A percentile compares a stretch with the other conserved stretches of the same genome.
phyloP scores from a whole-genome alignment of 2,797 vertebrate species.

The Bradypus variegatus region DNA sequence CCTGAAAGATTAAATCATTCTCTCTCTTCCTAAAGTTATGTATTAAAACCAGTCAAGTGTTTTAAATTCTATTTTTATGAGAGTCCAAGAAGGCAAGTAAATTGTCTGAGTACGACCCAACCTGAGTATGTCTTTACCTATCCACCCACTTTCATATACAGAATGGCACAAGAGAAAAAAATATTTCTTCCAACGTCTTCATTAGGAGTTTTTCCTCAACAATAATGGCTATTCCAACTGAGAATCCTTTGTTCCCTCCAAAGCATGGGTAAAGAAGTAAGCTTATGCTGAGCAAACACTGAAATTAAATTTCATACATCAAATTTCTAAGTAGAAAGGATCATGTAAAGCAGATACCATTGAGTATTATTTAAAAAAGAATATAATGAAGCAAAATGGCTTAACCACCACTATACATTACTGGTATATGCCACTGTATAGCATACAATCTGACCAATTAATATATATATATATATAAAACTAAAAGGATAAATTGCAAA shows the following conservation, averaged over 20 bases:
- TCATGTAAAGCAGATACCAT: background rate
- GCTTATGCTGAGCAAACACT: background rate
- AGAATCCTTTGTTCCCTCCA: background rate
- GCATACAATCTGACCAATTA: background rate
- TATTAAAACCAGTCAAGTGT: background rate
- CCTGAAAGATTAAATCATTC: background rate
- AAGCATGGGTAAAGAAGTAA: background rate
- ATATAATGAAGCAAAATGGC: background rate
- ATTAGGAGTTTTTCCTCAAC: background rate
- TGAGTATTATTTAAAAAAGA: background rate
- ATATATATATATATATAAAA: background rate
- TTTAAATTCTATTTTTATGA: background rate
- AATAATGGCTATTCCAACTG: background rate
- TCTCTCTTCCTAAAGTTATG: background rate
- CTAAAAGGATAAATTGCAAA: background rate
- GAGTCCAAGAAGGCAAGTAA: background rate
- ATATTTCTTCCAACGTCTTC: background rate
- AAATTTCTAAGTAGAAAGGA: constrained; percentile 20
- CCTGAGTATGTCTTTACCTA: background rate
- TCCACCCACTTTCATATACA: background rate
- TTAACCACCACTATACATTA: background rate
- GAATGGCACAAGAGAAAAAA: background rate
- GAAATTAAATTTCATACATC: background rate
- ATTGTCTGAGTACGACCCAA: background rate
- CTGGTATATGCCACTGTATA: too few relatives aligned